phyloP scores from a whole-genome alignment of 2,888 invertebrate species.

The Syrista parreyssii region DNA sequence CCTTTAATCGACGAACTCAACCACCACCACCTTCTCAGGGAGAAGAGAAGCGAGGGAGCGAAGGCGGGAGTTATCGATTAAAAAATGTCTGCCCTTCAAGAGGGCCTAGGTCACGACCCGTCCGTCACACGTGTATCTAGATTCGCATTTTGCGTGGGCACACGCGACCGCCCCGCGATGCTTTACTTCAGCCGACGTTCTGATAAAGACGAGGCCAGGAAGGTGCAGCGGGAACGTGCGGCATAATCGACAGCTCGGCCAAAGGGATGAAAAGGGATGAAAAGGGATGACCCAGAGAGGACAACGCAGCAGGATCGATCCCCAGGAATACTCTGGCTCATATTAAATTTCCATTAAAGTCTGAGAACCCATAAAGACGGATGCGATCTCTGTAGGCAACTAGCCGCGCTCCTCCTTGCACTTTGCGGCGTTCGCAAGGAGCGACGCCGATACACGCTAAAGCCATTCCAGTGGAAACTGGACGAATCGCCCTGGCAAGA shows the following conservation, averaged over 20 bases:
- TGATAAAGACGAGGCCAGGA: neutral
- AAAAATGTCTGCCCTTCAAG: slow-evolving; percentile 67
- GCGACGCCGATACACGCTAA: neutral
- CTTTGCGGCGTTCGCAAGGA: neutral
- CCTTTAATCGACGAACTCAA: slow-evolving; percentile 43
- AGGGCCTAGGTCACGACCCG: slow-evolving; percentile 66
- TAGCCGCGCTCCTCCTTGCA: neutral
- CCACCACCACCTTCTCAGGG: slow-evolving; percentile 27
- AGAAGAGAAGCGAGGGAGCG: slow-evolving; percentile 25
- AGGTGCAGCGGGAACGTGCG: neutral
- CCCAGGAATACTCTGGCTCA: neutral
- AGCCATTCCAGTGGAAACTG: neutral
- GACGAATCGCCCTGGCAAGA: neutral
- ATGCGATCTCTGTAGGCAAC: neutral
- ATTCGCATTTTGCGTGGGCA: neutral
- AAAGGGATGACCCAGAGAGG: neutral
- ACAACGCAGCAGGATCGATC: neutral
- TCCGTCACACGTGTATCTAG: slow-evolving; percentile 50
- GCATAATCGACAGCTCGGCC: neutral
- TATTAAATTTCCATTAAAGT: neutral
- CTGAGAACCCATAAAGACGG: neutral
- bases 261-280: neutral
- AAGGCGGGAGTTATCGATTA: slow-evolving; percentile 63
- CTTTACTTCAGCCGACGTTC: neutral
- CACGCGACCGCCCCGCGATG: neutral